Base-by-base conservation (phyloP, 2,888 invertebrate species). In the Crocallis elinguaria region DNA sequence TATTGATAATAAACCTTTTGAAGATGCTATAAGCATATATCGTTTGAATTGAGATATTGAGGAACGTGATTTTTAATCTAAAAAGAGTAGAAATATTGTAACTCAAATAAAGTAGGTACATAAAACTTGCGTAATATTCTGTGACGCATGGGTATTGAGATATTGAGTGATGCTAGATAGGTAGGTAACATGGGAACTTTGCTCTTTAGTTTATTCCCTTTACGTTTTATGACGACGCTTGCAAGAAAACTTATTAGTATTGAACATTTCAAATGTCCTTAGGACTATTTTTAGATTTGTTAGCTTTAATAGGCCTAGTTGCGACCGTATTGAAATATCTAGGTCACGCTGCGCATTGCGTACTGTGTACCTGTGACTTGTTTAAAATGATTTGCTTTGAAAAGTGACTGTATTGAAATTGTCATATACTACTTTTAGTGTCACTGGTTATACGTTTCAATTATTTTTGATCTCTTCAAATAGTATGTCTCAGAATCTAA, bases 331-430 rank as follows among this genome's bases (percentile, higher is more conserved):
- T 60, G 69, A 49, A 44, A 57, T 68, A 82, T 78, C 75, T 82
- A 79, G 82, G 82, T 67, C 82, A 68, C 67, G 70, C 67, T 74
- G 73, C 77, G 70, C 59, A 64, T 66, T 73, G 66, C 64, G 64
- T 43, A 27, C 62, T 57, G 65, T 57, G 65, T 69, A 74, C 71
- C 71, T 74, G 76, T 65, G 49, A 56, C 53, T 51, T 56, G 49
- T 50, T 53, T 25, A 7, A 16, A 37, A 51, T 49, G 46, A 58
- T 60, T 57, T 49, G 41, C 52, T 59, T 50, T 52, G 35, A 43
- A n/a, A 37, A 49, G n/a, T 23, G 3, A 37, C 4, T 9, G 13
- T 42, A 42, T 8, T 36, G 6, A 29, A n/a, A 36, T 23, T 25
- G 8, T 32, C 30, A 25, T 8, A n/a, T n/a, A n/a, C n/a, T n/a